Percentiles rank a stretch among this genome's conserved stretches.
These are phyloP conservation scores for Nycticebus coucang DNA, from an alignment of 2,113 vertebrate genomes.

Conservation along the genomic window DNA sequence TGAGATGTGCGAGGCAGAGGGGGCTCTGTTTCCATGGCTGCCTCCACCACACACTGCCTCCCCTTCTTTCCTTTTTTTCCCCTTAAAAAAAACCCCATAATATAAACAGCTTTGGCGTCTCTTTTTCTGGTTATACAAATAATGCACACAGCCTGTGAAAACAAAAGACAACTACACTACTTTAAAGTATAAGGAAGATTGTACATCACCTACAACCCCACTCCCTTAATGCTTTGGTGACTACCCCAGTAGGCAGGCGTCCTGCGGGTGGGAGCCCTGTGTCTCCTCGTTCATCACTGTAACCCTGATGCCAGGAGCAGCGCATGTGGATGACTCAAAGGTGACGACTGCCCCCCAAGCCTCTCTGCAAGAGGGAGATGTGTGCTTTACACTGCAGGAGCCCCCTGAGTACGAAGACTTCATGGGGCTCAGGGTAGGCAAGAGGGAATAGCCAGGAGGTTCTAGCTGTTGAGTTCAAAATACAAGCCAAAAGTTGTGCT, in stretches of 20 bases:
- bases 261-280: rapidly evolving
- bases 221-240: neutral
- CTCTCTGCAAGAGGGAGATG: neutral
- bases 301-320: neutral
- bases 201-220: too few relatives aligned
- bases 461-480: neutral
- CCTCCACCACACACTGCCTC: neutral
- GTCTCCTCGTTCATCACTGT: neutral
- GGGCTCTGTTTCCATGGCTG: neutral
- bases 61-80: neutral
- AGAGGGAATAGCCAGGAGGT: neutral
- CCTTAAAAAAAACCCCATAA: neutral
- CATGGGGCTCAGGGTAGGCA: neutral
- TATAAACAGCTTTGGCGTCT: neutral
- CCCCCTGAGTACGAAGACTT: neutral
- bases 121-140: neutral
- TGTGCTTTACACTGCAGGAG: neutral
- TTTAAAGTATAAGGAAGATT: neutral
- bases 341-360: neutral
- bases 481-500: too few relatives aligned
- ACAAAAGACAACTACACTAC: neutral
- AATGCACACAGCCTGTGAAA: neutral
- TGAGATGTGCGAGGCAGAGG: neutral
- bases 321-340: rapidly evolving
- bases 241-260: rapidly evolving